A percentile compares a stretch with the other conserved stretches of the same genome.
Evolutionary conservation across 2,113 vertebrate species (phyloP).

Genomic region (Melanostigma gelatinosum): DNA sequence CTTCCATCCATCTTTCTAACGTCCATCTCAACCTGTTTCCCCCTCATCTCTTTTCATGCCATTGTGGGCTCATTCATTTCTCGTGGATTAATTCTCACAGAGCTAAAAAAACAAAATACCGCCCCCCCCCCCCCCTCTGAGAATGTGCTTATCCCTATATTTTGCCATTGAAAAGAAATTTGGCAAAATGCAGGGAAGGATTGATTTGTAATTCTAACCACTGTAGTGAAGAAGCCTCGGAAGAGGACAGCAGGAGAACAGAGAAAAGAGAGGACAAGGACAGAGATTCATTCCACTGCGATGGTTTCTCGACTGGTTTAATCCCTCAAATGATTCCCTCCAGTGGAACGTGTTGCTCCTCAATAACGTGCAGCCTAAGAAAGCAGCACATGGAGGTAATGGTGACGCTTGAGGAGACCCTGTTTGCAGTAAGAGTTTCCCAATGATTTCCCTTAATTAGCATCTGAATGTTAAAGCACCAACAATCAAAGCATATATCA

Average conservation of each 20-base stretch:
- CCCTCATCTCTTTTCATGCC: slow-evolving; percentile 5
- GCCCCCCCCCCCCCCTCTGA: background rate
- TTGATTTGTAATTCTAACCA: slow-evolving; percentile 9
- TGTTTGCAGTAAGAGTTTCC: background rate
- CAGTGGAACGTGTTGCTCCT: slow-evolving; percentile 29
- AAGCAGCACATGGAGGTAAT: background rate
- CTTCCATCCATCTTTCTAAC: slow-evolving; percentile 6
- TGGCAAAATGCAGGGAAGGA: background rate
- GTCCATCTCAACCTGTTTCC: slow-evolving; percentile 4
- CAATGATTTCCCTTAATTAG: background rate
- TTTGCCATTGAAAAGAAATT: slow-evolving; percentile 15
- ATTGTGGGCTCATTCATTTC: background rate
- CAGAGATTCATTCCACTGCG: background rate
- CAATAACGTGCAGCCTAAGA: slow-evolving; percentile 5
- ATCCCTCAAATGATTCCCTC: slow-evolving; percentile 32
- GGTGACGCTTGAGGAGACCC: background rate
- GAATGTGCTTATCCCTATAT: background rate
- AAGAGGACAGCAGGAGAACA: background rate
- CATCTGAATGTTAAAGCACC: slow-evolving; percentile 7
- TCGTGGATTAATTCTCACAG: background rate
- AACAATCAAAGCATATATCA: background rate
- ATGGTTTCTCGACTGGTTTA: slow-evolving; percentile 4
- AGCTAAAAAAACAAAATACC: background rate
- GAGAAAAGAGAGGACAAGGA: background rate
- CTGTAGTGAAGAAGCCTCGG: background rate